Base-by-base conservation (phyloP, 2,888 invertebrate species). In the Perithous albicinctus region DNA sequence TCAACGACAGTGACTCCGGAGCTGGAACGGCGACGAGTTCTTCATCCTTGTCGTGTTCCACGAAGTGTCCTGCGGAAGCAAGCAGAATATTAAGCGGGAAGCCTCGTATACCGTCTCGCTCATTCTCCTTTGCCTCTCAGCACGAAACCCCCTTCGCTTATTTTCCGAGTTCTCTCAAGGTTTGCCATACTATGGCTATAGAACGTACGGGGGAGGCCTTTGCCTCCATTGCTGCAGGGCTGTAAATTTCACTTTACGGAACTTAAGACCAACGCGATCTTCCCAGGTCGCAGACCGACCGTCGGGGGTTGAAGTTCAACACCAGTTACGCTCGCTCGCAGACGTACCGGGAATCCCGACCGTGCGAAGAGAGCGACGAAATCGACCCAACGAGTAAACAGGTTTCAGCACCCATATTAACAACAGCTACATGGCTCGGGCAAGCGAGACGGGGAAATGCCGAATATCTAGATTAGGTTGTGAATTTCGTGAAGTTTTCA, bases 241-340 rank as follows among this genome's bases (percentile, higher is more conserved):
- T 89, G 90, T 89, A 90, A 90, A 91, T 91, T 91, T 91, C 90
- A 91, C 89, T 91, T 90, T 89, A 85, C 87, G 80, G 75, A 90
- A 90, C 88, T 91, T 88, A 84, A 86, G 85, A 85, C 80, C 59
- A 56, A 15, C 80, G 76, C 69, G 84, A 87, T 88, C 86, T 85
- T 85, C 66, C 46, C 77, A 75, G 82, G 56, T 61, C 56, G 80
- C 67, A 48, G 59, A 61, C 51, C 72, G 41, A 26, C 72, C 72
- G 48, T 38, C 59, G 41, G 41, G 67, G 70, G 48, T 72, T 61
- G 43, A 76, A 80, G 80, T 10, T 63, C 59, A 59, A 59, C 59
- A 4, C 48, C 73, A 1, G 29, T 35, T 59, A 72, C 6, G 15
- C 26, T 63, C 59, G 26, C 41, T 46, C 74, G 12, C 18, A 23